Percentiles rank a stretch among this genome's conserved stretches.
Evolutionary conservation across 2,113 vertebrate genomes (phyloP).

Genomic region (Caloenas nicobarica): DNA sequence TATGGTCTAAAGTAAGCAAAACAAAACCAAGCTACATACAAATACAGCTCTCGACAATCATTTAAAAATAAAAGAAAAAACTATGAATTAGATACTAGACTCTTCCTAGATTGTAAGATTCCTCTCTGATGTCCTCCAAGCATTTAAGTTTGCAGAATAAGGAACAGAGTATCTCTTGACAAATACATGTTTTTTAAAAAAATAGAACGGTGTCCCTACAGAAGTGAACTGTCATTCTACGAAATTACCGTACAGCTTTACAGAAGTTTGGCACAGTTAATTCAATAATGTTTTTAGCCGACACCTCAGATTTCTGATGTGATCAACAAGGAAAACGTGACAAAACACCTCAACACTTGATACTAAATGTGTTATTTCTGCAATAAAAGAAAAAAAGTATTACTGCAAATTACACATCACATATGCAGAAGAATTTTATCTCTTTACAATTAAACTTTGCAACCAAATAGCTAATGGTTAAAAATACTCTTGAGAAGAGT

Average conservation of each 20-base stretch:
- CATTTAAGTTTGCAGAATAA: not conserved
- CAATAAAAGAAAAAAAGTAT: not conserved
- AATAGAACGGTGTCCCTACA: not conserved
- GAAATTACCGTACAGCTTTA: not conserved
- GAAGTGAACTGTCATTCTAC: not conserved
- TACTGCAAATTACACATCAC: not conserved
- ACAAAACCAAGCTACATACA: not conserved
- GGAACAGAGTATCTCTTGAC: not conserved
- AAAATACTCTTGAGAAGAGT: conserved; percentile 3
- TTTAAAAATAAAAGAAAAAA: not conserved
- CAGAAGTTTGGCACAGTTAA: not conserved
- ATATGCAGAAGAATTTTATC: not conserved
- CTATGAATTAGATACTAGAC: not conserved
- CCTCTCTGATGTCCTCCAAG: not conserved
- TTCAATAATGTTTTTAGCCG: not conserved
- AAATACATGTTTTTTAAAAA: not conserved
- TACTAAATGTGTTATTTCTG: not conserved
- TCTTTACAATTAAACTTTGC: not conserved
- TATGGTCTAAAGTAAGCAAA: not conserved
- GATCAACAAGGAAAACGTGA: not conserved
- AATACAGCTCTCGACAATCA: not conserved
- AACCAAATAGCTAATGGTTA: not conserved
- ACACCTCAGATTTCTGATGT: not conserved
- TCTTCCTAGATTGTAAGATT: not conserved
- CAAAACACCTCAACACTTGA: not conserved